These are phyloP conservation scores for Drosophila paranaensis DNA, from an alignment of 2,888 invertebrate genomes.

Conservation along the genomic window DNA sequence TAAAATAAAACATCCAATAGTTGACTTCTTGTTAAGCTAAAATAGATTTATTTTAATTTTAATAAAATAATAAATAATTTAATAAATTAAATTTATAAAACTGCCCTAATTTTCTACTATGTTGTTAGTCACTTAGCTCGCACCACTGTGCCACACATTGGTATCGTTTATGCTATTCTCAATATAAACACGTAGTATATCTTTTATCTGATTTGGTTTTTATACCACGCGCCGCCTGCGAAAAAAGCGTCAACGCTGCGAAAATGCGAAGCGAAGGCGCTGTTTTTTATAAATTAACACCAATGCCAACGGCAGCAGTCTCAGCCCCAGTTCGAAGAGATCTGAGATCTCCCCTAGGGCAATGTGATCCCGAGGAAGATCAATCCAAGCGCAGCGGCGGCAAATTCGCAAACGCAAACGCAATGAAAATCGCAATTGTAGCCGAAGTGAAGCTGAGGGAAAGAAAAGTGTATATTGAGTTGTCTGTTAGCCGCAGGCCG, in stretches of 20 bases:
- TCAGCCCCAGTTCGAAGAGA: conserved; percentile 3
- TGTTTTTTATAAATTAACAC: conserved; percentile 73
- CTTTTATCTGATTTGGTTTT: conserved; percentile 65
- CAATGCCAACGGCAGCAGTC: conserved; percentile 12
- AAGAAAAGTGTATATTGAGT: conserved; percentile 60
- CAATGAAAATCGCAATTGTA: conserved; percentile 61
- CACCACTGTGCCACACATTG: conserved; percentile 39
- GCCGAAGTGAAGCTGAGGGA: conserved; percentile 37
- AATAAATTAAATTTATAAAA: too few species aligned
- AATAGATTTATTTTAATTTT: too few species aligned
- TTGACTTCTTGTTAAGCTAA: too few species aligned
- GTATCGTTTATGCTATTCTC: conserved; percentile 37
- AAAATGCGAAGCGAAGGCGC: conserved; percentile 48
- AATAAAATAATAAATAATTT: too few species aligned
- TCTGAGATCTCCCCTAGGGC: conserved; percentile 20
- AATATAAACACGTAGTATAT: conserved; percentile 69
- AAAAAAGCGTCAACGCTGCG: conserved; percentile 74
- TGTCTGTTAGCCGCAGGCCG: conserved; percentile 74
- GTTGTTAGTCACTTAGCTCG: conserved; percentile 12
- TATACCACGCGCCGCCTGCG: conserved; percentile 65
- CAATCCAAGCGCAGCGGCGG: conserved; percentile 59
- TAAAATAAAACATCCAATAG: too few species aligned
- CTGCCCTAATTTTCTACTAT: too few species aligned
- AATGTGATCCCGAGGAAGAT: conserved; percentile 37
- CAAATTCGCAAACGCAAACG: conserved; percentile 49